These are phyloP conservation scores for Xestobium rufovillosum DNA, from an alignment of 2,888 invertebrate genomes.

Conservation along the genomic window DNA sequence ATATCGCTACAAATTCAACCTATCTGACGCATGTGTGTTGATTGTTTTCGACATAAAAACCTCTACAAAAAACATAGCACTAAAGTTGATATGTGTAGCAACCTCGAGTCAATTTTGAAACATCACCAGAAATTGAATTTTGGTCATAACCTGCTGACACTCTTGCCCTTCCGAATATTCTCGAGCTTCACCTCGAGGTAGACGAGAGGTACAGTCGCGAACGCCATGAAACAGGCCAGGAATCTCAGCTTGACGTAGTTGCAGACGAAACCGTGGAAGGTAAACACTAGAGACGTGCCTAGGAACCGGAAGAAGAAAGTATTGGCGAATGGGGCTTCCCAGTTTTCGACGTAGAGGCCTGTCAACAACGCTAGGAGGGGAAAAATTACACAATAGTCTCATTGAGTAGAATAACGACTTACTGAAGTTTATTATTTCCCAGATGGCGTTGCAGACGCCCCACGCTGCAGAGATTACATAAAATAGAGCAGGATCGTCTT, in stretches of 20 bases:
- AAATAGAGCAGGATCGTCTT: conserved; percentile 72
- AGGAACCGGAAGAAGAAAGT: conserved; percentile 48
- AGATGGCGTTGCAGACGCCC: conserved; percentile 81
- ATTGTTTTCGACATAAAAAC: too few species aligned
- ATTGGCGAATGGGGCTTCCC: conserved; percentile 49
- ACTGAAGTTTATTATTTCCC: conserved; percentile 64
- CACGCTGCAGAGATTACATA: conserved; percentile 79
- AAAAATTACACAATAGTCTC: conserved; percentile 7
- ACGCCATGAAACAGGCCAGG: conserved; percentile 44
- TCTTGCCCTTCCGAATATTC: conserved; percentile 36
- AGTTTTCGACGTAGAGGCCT: conserved; percentile 41
- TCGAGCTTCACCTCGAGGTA: conserved; percentile 48
- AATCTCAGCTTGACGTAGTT: conserved; percentile 45
- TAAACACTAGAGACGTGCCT: conserved; percentile 57
- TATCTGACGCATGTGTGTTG: too few species aligned
- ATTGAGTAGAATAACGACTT: conserved; percentile 22
- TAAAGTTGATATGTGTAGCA: too few species aligned
- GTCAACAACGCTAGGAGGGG: conserved; percentile 40
- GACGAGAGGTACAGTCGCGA: conserved; percentile 48
- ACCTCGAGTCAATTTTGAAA: too few species aligned
- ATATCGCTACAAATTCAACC: too few species aligned
- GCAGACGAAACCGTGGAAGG: conserved; percentile 56
- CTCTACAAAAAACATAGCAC: too few species aligned
- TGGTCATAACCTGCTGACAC: conserved; percentile 40
- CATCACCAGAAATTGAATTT: conserved; percentile 36